Evolutionary conservation across 2,113 vertebrate genomes (phyloP), one percentile per base, ranked within the genome.

Genomic region (Promerops cafer): DNA sequence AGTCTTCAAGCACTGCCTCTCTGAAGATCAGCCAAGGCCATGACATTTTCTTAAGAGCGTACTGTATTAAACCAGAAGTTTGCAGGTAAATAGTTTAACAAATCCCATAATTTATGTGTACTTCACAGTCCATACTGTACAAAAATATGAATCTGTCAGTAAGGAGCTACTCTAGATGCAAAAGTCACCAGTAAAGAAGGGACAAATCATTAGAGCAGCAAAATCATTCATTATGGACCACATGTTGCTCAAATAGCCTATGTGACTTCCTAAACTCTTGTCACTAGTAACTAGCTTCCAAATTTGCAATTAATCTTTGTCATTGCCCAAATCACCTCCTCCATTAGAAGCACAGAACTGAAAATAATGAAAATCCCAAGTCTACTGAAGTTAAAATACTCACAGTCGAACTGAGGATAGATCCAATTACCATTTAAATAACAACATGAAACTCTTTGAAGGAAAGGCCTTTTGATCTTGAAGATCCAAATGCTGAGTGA

Each of bases 341-440:
- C 82, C 91, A 77, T 68, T 33, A 89, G 71, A 92, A 95, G 26
- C 75, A 90, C 33, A 63, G 94, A 87, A 89, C 70, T 76, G 86
- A 97, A 97, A 97, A 87, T 92, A 95, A 95, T 80, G 28, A 96
- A 97, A 97, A 93, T 64, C 66, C 47, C 16, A 90, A 93, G 81
- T 42, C 89, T 78, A 53, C 80, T 92, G 35, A 97, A 93, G 81
- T 71, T 95, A 94, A 95, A 93, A 94, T 94, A 66, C 91, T 89
- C 86, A 70, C 57, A 95, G 91, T 91, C 50, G 60, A 96, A 95
- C 35, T 35, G 39, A 95, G 63, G 78, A 93, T 84, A 83, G 89
- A 97, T 88, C 53, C 83, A 90, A 98, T 97, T 98, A 97, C 90
- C 90, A 97, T 96, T 98, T 97, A 98, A 97, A 97, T 95, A 96